These are phyloP conservation scores for Limulus polyphemus DNA, from an alignment of 2,888 invertebrate species.

Conservation along the genomic window DNA sequence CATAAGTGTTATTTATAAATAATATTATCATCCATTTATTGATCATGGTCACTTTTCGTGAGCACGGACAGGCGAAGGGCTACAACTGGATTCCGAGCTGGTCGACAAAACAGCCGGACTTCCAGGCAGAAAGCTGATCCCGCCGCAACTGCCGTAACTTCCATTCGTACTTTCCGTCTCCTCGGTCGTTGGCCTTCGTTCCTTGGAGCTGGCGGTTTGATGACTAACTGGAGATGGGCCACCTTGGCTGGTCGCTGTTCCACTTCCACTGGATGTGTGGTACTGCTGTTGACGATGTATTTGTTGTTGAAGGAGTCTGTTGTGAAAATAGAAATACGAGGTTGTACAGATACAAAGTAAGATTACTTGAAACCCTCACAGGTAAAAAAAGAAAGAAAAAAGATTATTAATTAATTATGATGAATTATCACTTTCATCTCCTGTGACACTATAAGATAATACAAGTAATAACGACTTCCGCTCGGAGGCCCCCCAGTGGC, in stretches of 20 bases:
- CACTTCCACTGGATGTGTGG: background rate
- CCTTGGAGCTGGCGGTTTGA: background rate
- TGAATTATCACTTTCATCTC: too few relatives aligned
- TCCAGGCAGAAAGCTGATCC: background rate
- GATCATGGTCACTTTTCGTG: background rate
- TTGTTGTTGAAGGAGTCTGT: conserved; percentile 2
- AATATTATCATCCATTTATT: too few relatives aligned
- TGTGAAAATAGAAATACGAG: background rate
- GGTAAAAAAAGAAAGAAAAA: too few relatives aligned
- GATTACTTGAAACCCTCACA: too few relatives aligned
- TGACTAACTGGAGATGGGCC: background rate
- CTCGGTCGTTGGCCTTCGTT: background rate
- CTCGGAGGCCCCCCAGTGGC: too few relatives aligned
- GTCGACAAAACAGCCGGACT: conserved; percentile 1
- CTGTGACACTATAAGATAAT: too few relatives aligned
- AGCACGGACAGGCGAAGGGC: conserved; percentile 1
- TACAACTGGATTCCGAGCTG: conserved; percentile 1
- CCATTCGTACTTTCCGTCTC: background rate
- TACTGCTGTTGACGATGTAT: background rate
- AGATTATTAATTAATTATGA: too few relatives aligned
- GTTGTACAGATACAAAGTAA: too few relatives aligned
- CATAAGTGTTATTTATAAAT: too few relatives aligned
- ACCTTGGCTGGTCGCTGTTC: background rate
- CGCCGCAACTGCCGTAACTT: background rate
- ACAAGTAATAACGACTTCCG: too few relatives aligned